Conservation (phyloP, 2,888 invertebrate genomes). For the Agrypnus murinus region DNA sequence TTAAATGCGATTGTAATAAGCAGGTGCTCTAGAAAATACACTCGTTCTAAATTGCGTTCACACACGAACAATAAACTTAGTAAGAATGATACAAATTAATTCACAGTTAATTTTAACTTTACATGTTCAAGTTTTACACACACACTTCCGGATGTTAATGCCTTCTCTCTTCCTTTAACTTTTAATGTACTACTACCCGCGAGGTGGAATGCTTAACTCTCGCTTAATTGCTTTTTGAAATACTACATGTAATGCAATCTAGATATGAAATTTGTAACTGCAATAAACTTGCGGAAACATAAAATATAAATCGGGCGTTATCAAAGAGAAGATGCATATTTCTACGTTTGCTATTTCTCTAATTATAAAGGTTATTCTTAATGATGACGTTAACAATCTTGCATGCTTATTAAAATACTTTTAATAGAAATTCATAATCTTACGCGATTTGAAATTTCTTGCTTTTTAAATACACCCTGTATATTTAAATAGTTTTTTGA, state of each 20-base stretch:
- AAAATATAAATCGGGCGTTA: neutral
- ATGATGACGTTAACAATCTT: no score
- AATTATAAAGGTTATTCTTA: no score
- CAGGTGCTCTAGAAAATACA: constrained; percentile 50
- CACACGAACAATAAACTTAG: constrained; percentile 50
- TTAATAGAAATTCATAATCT: no score
- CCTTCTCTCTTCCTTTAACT: constrained; percentile 24
- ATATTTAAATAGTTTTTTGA: no score
- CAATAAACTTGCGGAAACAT: no score
- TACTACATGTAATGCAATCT: constrained; percentile 7
- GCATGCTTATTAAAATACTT: no score
- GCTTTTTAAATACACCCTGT: no score
- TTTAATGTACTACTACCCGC: neutral
- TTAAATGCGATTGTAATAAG: constrained; percentile 55
- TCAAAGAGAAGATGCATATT: neutral
- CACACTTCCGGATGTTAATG: constrained; percentile 45
- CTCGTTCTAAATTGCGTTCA: constrained; percentile 49
- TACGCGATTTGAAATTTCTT: no score
- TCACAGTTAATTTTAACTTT: constrained; percentile 51
- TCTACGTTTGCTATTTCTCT: no score
- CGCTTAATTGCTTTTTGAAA: constrained; percentile 24
- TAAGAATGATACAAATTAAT: constrained; percentile 59
- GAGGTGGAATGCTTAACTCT: neutral
- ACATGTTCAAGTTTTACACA: constrained; percentile 38
- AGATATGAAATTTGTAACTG: no score